Percentiles rank a stretch among this genome's conserved stretches.
Conservation (phyloP, 2,888 invertebrate species). For the Drosophila formosana region DNA sequence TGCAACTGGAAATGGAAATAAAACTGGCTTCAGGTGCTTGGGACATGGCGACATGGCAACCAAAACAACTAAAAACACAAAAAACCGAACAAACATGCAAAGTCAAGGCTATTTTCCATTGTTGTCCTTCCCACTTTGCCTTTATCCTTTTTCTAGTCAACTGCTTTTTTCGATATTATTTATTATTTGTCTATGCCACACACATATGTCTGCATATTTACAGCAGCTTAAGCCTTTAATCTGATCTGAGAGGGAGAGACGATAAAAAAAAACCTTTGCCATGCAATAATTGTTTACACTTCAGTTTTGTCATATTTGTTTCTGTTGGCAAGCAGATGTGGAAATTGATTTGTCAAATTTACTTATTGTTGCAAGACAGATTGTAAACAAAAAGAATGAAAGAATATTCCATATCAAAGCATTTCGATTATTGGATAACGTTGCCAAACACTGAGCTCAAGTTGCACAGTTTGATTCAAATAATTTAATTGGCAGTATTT, state of each 20-base stretch:
- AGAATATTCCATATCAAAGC: too few relatives aligned
- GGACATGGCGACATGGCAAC: constrained; percentile 36
- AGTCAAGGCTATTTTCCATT: constrained; percentile 64
- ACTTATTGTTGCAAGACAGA: too few relatives aligned
- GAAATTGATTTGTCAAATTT: not conserved
- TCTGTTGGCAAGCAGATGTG: not conserved
- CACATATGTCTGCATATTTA: constrained; percentile 4
- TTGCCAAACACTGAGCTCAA: too few relatives aligned
- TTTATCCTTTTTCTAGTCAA: not conserved
- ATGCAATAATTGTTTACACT: not conserved
- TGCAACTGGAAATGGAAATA: not conserved
- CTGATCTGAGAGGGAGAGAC: not conserved
- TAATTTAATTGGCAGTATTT: too few relatives aligned
- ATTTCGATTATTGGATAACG: too few relatives aligned
- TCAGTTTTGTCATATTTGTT: not conserved
- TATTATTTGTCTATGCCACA: constrained; percentile 32
- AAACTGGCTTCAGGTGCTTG: constrained; percentile 37
- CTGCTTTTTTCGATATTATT: constrained; percentile 34
- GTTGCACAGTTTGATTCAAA: too few relatives aligned
- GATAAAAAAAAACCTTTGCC: not conserved
- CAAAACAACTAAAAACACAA: constrained; percentile 13
- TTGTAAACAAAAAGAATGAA: too few relatives aligned
- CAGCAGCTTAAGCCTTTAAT: not conserved
- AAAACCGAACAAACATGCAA: constrained; percentile 44
- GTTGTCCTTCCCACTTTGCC: constrained; percentile 11